phyloP scores from a whole-genome alignment of 2,888 invertebrate genomes.

The Plagodis dolabraria region DNA sequence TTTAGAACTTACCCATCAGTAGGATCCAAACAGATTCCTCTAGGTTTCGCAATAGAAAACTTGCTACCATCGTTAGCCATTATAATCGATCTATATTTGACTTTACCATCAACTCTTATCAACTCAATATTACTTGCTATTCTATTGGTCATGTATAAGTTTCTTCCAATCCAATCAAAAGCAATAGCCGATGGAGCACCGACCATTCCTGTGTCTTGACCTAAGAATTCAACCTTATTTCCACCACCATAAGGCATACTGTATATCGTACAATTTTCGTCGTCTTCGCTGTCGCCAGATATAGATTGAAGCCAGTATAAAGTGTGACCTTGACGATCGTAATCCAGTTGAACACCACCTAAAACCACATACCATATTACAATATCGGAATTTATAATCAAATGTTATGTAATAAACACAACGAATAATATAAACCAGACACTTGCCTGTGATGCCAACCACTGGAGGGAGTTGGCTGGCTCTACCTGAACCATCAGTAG shows the following conservation, averaged over 20 bases:
- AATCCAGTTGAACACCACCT: conserved; percentile 95
- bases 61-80: conserved; percentile 95
- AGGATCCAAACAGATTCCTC: conserved; percentile 95
- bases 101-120: conserved; percentile 93
- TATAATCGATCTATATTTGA: conserved; percentile 92
- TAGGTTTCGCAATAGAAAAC: conserved; percentile 94
- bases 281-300: conserved; percentile 87
- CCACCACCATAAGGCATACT: conserved; percentile 94
- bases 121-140: conserved; percentile 96
- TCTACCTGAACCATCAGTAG: conserved; percentile 90
- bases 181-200: conserved; percentile 96
- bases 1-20: conserved; percentile 89
- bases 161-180: conserved; percentile 98
- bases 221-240: conserved; percentile 89
- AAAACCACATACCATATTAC: not conserved
- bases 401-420: too few species aligned
- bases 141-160: conserved; percentile 96
- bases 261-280: conserved; percentile 94
- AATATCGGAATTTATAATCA: not conserved
- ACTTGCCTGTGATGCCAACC: conserved; percentile 88
- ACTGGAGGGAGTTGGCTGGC: conserved; percentile 93
- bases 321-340: conserved; percentile 92
- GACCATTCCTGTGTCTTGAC: conserved; percentile 93
- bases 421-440: not conserved
- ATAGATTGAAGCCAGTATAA: conserved; percentile 94